phyloP scores from a whole-genome alignment of 2,888 invertebrate genomes.

The Drosophila koepferae region DNA sequence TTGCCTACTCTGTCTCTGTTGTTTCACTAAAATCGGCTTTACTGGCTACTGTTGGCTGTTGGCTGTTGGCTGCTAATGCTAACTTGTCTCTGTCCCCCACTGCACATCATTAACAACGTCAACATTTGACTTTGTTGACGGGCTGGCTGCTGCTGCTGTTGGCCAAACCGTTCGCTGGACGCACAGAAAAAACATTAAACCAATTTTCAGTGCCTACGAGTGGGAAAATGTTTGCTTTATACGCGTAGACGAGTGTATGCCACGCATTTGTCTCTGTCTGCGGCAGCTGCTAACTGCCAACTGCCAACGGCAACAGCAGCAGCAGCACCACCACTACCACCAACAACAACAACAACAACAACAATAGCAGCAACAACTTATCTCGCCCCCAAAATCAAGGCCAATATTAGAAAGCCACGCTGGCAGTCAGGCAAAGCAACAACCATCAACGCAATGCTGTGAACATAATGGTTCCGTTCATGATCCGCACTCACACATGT shows the following conservation, averaged over 20 bases:
- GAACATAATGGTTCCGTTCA: slow-evolving; percentile 69
- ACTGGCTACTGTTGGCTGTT: slow-evolving; percentile 19
- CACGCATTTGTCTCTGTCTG: slow-evolving; percentile 73
- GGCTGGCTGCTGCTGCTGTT: slow-evolving; percentile 36
- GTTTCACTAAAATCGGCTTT: slow-evolving; percentile 56
- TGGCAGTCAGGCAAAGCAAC: slow-evolving; percentile 31
- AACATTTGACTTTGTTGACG: slow-evolving; percentile 78
- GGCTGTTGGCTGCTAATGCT: neutral
- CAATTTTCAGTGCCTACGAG: slow-evolving; percentile 68
- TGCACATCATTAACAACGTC: slow-evolving; percentile 75
- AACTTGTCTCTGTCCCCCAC: slow-evolving; percentile 7
- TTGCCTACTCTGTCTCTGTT: slow-evolving; percentile 12
- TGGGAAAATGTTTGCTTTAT: slow-evolving; percentile 9
- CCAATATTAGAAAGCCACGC: slow-evolving; percentile 73
- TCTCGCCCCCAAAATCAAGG: slow-evolving; percentile 65
- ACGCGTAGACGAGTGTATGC: slow-evolving; percentile 20
- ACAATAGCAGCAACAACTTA: slow-evolving; percentile 39
- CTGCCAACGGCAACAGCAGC: slow-evolving; percentile 13
- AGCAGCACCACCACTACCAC: slow-evolving; percentile 7
- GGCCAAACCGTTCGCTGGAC: slow-evolving; percentile 54
- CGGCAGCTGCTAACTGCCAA: slow-evolving; percentile 56
- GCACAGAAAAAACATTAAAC: slow-evolving; percentile 70
- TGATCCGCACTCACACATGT: slow-evolving; percentile 42
- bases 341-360: slow-evolving; percentile 26
- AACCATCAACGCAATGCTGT: slow-evolving; percentile 70